Conservation (phyloP, 2,797 vertebrate genomes). For the Crocidura indochinensis region DNA sequence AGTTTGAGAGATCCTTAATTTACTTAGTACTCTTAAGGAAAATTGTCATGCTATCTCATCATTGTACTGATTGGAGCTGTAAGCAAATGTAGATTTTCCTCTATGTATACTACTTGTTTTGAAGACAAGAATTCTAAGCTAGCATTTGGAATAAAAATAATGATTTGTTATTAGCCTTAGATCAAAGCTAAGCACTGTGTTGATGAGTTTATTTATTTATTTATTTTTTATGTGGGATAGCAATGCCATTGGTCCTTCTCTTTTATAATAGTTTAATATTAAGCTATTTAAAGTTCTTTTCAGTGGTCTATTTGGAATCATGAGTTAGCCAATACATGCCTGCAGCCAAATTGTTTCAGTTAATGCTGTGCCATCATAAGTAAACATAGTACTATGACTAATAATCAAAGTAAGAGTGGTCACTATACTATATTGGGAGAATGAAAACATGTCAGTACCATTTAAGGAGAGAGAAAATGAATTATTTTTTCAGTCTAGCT, state of each 20-base stretch:
- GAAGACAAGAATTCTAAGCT: constrained; percentile 63
- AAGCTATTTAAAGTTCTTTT: constrained; percentile 7
- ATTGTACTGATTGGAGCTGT: constrained; percentile 30
- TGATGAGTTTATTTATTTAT: too few species aligned
- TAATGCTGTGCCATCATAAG: background rate
- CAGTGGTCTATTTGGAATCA: background rate
- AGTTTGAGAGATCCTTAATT: constrained; percentile 9
- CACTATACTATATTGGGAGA: background rate
- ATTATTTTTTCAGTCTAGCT: background rate
- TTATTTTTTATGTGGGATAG: background rate
- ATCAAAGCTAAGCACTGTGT: background rate
- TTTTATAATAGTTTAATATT: constrained; percentile 36
- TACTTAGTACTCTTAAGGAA: constrained; percentile 17
- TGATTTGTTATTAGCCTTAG: background rate
- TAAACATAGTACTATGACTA: background rate
- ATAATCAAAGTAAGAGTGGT: background rate
- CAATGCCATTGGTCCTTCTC: background rate
- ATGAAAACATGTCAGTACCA: constrained; percentile 17
- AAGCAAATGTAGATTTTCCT: constrained; percentile 49
- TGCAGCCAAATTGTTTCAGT: background rate
- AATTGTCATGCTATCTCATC: background rate
- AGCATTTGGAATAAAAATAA: constrained; percentile 49
- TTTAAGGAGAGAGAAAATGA: background rate
- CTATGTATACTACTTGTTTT: background rate
- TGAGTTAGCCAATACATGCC: background rate